Evolutionary conservation across 1,140 invertebrate genomes (phyloP), one percentile per base, ranked within the genome.

Genomic region (Andrena cerasifolii): DNA sequence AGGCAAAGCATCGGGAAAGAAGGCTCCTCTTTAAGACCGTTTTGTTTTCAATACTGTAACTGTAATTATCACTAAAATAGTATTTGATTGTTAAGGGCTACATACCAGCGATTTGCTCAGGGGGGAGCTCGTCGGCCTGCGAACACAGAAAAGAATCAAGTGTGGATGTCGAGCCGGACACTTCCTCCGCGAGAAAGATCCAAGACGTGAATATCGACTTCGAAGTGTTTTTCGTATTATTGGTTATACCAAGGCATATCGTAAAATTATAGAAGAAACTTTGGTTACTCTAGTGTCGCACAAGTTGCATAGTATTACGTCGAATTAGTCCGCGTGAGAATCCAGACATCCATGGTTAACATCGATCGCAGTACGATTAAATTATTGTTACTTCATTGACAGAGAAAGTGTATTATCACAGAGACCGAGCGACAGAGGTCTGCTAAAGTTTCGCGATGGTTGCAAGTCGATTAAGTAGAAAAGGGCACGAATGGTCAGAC

Each of bases 81-180:
- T 43, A 1, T 65, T 3, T n/a, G 21, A 31, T 21, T n/a, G 24
- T 8, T 33, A 8, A 12, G 2, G 18, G 1, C 3, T 86, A 92
- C 92, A 75, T 90, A 94, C 93, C 92, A 83, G 94, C 93, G 86
- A 95, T 94, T 91, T 95, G 94, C 90, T 95, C 94, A 78, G 94
- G 91, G 45, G 94, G 94, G 78, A 95, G 91, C 87, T 95, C 94
- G 65, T 95, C 94, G 88, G 94, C 94, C 94, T 95, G 87, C 82
- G 66, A 88, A 86, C 80, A 88, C 78, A 84, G 79, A 66, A 45
- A 75, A 14, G 67, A 33, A 21, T 77, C 24, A 61, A 70, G 31
- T 51, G 70, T 21, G 26, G 43, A 21, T 7, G 26, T 40, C 14
- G 2, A 4, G 1, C 26, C 14, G n/a, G 12, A 40, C 10, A 40